These are phyloP conservation scores for Ectemnius continuus DNA, from an alignment of 2,888 invertebrate genomes.

Conservation along the genomic window DNA sequence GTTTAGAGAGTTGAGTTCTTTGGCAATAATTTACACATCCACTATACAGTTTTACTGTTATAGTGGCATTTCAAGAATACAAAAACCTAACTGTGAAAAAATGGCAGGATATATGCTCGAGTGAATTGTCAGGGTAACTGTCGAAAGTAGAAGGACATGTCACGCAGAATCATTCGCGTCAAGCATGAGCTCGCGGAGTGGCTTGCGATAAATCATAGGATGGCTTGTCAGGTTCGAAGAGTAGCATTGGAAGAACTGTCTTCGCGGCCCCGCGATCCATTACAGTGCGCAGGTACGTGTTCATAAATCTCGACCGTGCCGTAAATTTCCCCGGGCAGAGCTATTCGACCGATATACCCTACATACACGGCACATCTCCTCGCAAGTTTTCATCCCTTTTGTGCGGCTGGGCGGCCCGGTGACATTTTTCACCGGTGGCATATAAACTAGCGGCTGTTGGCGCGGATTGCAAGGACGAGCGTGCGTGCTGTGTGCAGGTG, in stretches of 20 bases:
- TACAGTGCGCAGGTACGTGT: constrained; percentile 30
- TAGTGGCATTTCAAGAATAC: no score
- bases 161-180: no score
- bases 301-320: constrained; percentile 47
- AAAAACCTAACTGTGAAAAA: no score
- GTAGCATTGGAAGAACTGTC: background rate
- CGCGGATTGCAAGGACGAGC: constrained; percentile 28
- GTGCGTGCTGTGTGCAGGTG: constrained; percentile 46
- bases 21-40: no score
- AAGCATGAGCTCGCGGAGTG: no score
- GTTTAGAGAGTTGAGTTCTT: no score
- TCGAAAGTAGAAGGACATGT: no score
- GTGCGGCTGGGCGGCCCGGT: constrained; percentile 42
- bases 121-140: no score
- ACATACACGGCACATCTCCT: constrained; percentile 39
- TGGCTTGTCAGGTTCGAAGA: no score
- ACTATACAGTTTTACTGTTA: no score
- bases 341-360: constrained; percentile 17
- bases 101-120: no score
- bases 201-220: no score
- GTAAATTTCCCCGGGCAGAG: constrained; percentile 39
- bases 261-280: background rate
- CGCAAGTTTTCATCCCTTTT: constrained; percentile 37
- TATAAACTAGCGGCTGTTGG: constrained; percentile 43
- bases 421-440: constrained; percentile 53